Percentiles rank a stretch among this genome's conserved stretches.
phyloP scores from a whole-genome alignment of 2,888 invertebrate species.

The Xylophagus ater region DNA sequence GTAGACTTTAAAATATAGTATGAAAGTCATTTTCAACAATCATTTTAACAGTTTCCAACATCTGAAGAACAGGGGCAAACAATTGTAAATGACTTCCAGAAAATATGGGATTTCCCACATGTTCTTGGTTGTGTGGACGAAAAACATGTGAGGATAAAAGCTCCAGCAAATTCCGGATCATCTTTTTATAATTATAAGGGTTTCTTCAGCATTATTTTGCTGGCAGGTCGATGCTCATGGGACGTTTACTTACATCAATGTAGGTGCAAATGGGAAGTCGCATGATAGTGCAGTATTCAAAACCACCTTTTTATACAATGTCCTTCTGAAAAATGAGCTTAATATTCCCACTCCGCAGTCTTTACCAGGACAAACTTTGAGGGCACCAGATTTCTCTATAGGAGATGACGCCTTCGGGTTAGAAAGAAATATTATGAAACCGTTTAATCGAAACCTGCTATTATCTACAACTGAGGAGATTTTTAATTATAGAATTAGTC shows the following conservation, averaged over 20 bases:
- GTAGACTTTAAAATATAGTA: not conserved
- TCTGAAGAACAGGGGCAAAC: constrained; percentile 1
- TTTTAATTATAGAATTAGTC: not conserved
- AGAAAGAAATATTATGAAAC: constrained; percentile 3
- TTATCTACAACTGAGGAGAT: not conserved
- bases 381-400: not conserved
- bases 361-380: not conserved
- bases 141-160: constrained; percentile 8
- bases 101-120: constrained; percentile 12
- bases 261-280: constrained; percentile 10
- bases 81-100: constrained; percentile 8
- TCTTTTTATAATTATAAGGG: constrained; percentile 10
- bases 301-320: constrained; percentile 2
- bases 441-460: not conserved
- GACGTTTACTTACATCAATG: constrained; percentile 10
- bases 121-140: constrained; percentile 8
- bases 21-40: not conserved
- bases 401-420: constrained; percentile 1
- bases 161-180: constrained; percentile 9
- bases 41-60: not conserved
- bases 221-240: constrained; percentile 8
- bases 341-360: no score
- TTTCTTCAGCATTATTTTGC: constrained; percentile 10
- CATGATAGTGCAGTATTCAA: constrained; percentile 11
- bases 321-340: constrained; percentile 12